Evolutionary conservation across 92 coral and sea anemone genomes (phyloP).

Genomic region (Scolanthus callimorphus): DNA sequence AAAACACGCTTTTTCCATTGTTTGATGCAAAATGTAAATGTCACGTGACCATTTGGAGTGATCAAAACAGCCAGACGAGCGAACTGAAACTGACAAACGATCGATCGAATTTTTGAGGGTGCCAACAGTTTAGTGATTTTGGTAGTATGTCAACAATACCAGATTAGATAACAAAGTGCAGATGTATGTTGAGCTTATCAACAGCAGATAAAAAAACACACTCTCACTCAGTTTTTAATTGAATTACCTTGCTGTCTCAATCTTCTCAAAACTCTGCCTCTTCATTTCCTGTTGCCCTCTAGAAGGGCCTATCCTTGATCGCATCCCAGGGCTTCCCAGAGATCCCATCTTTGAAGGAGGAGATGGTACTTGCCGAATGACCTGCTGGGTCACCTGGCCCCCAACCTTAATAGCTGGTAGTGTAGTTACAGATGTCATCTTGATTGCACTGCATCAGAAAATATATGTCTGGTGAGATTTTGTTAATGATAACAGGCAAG

Average conservation of each 20-base stretch:
- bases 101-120: no score
- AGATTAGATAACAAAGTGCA: background rate
- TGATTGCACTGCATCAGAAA: background rate
- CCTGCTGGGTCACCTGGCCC: constrained; percentile 98
- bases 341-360: constrained; percentile 77
- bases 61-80: no score
- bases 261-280: constrained; percentile 63
- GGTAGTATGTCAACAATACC: background rate
- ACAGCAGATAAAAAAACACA: no score
- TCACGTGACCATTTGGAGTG: no score
- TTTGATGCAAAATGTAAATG: no score
- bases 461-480: background rate
- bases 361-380: constrained; percentile 82
- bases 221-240: background rate
- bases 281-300: constrained; percentile 54
- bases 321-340: constrained; percentile 59
- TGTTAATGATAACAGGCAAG: background rate
- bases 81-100: no score
- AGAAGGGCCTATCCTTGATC: constrained; percentile 29
- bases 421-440: constrained; percentile 77
- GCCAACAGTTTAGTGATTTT: no score
- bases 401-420: constrained; percentile 91
- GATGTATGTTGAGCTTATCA: no score
- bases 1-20: no score
- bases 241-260: constrained; percentile 90